Conservation (phyloP, 1,140 invertebrate species). For the Cyclina sinensis region DNA sequence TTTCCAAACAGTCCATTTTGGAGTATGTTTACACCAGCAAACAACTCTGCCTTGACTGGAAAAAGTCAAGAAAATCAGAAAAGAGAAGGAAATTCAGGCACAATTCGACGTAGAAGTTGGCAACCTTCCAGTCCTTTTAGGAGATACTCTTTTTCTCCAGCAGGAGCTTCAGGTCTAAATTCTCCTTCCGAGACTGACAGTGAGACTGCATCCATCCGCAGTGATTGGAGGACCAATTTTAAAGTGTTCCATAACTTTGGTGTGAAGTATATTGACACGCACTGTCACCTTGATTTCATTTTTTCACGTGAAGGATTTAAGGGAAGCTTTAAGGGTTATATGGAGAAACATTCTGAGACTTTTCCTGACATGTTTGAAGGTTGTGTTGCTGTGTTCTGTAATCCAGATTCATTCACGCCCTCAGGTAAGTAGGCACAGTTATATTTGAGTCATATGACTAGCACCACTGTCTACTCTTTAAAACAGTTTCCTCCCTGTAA, state of each 20-base stretch:
- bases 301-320: slow-evolving; percentile 78
- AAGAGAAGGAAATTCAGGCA: not conserved
- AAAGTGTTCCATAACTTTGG: slow-evolving; percentile 57
- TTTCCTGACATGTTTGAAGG: slow-evolving; percentile 85
- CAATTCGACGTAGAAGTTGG: not conserved
- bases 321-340: slow-evolving; percentile 77
- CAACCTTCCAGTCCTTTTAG: not conserved
- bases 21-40: slow-evolving; percentile 25
- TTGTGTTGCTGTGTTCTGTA: slow-evolving; percentile 87
- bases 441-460: too few relatives aligned
- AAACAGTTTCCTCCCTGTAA: too few relatives aligned
- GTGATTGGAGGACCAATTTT: slow-evolving; percentile 60
- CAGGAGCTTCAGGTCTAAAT: not conserved
- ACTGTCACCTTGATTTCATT: slow-evolving; percentile 87
- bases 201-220: not conserved
- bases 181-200: slow-evolving; percentile 46
- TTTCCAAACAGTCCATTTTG: slow-evolving; percentile 38
- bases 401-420: slow-evolving; percentile 83
- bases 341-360: slow-evolving; percentile 71
- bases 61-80: slow-evolving; percentile 3
- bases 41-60: slow-evolving; percentile 19
- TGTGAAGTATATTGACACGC: slow-evolving; percentile 85
- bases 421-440: too few relatives aligned
- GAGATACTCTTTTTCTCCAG: slow-evolving; percentile 10
- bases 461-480: too few relatives aligned